Evolutionary conservation across 1,140 invertebrate species (phyloP), one percentile per base, ranked within the genome.

Genomic region (Carposina sasakii): DNA sequence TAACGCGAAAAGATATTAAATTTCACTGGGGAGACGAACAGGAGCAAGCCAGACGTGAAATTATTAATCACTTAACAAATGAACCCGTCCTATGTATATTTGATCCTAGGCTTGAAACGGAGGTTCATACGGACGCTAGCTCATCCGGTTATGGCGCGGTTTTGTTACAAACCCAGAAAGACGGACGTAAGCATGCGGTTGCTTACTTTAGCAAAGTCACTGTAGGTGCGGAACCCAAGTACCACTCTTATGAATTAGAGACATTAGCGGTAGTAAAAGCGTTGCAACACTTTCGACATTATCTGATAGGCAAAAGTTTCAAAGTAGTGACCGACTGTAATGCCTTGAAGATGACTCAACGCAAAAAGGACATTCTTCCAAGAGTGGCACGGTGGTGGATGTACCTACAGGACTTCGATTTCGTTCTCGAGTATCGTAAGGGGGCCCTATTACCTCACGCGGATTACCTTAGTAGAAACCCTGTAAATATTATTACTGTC

Each of bases 231-330:
- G 85, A 89, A 64, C 59, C 30, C 12, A 75, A 77, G 28, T 88
- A 85, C 46, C 59, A 57, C 4, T 81, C 70, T 42, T 86, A 84
- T 43, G 77, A 89, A 57, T 54, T 85, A 39, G 85, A 89, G 67
- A 75, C 75, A 20, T 55, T 89, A 22, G 85, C 86, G 0, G 77
- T 88, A 9, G 65, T 87, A 4, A 71, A 71, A 62, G 83, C 82
- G 0, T 57, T 89, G 2, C 69, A 84, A 41, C 81, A 86, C 41
- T 88, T 87, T 54, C 36, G 76, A 49, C 52, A 73, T 12, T 90
- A 87, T 62, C 54, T 89, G 21, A 57, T 82, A 13, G 79, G 78
- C 13, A 81, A 63, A 39, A 45, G 73, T 5, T 86, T 87, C 55
- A 76, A 84, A 42, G 81, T 88, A 9, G 53, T 76, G 3, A 81